phyloP scores from a whole-genome alignment of 1,140 invertebrate species.

The Conopomorpha cramerella region DNA sequence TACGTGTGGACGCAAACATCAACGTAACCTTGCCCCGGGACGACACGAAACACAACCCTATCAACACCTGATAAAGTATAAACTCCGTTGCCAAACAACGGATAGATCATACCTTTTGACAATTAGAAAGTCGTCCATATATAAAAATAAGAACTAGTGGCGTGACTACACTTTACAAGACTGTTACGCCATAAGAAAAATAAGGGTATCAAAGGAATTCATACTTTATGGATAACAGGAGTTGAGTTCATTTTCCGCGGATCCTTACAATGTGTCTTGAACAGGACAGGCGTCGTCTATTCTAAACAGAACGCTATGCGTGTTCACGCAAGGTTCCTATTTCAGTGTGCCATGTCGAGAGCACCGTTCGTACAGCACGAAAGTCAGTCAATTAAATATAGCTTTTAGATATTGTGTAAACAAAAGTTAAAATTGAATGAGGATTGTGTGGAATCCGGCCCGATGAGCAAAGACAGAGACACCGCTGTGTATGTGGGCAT shows the following conservation, averaged over 20 bases:
- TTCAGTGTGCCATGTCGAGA: no score
- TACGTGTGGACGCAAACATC: constrained; percentile 8
- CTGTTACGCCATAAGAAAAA: constrained; percentile 22
- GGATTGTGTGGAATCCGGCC: constrained; percentile 18
- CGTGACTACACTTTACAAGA: constrained; percentile 34
- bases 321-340: constrained; percentile 22
- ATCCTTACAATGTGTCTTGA: no score
- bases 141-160: constrained; percentile 27
- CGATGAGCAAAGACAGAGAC: constrained; percentile 16
- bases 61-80: constrained; percentile 8
- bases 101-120: constrained; percentile 16
- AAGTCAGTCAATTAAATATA: no score
- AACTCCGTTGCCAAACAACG: constrained; percentile 6
- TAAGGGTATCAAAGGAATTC: constrained; percentile 9
- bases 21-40: background rate
- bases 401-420: no score
- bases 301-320: constrained; percentile 22
- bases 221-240: background rate
- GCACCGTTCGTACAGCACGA: no score
- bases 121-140: constrained; percentile 15
- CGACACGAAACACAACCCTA: constrained; percentile 13
- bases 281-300: no score
- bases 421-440: constrained; percentile 21
- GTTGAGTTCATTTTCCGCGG: no score
- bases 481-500: no score